A percentile compares a stretch with the other conserved stretches of the same genome.
These are phyloP conservation scores for Conomelus anceps DNA, from an alignment of 2,888 invertebrate genomes.

Conservation along the genomic window DNA sequence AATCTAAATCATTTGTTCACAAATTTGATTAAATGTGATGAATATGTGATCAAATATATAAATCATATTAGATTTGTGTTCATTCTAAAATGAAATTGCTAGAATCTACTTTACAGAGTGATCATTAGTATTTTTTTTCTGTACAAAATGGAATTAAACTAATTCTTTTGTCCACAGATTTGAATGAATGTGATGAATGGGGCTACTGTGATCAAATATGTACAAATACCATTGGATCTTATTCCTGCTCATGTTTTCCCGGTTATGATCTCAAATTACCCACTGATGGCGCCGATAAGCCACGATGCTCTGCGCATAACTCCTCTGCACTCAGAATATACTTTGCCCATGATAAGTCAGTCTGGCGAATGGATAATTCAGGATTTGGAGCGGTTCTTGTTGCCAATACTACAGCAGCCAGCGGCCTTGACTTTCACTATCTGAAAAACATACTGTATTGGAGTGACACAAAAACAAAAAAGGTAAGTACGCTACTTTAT, in stretches of 20 bases:
- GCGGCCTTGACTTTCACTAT: slow-evolving; percentile 80
- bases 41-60: too few relatives aligned
- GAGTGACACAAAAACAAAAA: slow-evolving; percentile 83
- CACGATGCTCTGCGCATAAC: slow-evolving; percentile 57
- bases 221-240: slow-evolving; percentile 75
- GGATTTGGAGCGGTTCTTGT: slow-evolving; percentile 51
- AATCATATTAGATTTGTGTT: too few relatives aligned
- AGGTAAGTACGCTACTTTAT: too few relatives aligned
- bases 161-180: slow-evolving; percentile 51
- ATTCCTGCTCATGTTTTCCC: slow-evolving; percentile 72
- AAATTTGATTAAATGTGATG: too few relatives aligned
- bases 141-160: not conserved
- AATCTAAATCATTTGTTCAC: too few relatives aligned
- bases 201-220: slow-evolving; percentile 94
- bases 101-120: too few relatives aligned
- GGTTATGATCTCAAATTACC: slow-evolving; percentile 59
- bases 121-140: too few relatives aligned
- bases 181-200: slow-evolving; percentile 88
- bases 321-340: slow-evolving; percentile 44
- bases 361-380: slow-evolving; percentile 49
- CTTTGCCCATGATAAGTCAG: slow-evolving; percentile 42
- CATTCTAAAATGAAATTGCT: too few relatives aligned
- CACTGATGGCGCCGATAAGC: slow-evolving; percentile 45
- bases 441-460: slow-evolving; percentile 71
- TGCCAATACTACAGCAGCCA: slow-evolving; percentile 77